Base-by-base conservation (phyloP, 2,797 vertebrate genomes). In the Esox lucius region DNA sequence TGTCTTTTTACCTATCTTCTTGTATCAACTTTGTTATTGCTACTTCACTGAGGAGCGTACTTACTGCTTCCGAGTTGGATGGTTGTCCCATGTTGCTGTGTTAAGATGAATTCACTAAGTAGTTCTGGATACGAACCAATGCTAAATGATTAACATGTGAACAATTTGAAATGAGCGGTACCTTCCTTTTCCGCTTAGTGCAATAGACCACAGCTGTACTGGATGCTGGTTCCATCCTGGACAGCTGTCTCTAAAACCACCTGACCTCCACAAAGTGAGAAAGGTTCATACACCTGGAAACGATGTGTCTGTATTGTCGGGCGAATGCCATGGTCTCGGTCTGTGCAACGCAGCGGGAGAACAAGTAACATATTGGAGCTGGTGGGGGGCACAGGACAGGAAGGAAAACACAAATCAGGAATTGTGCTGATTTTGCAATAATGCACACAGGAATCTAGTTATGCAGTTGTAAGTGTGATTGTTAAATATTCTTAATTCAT, bases 341-440 rank as follows among this genome's bases (percentile, higher is more conserved):
- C n/a, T 9, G 19, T 53, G n/a, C n/a, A 6, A 5, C 53, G n/a
- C 53, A 22, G 53, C n/a, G 53, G n/a, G 53, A 22, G 53, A 56
- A 7, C 7, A 42, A 26, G 68, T 16, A 69, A 69, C 68, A 69
- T 69, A 69, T 69, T 69, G 68, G 42, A 49, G 39, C 22, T 48
- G 42, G 42, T 24, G 26, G 39, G 68, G 68, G 68, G 68, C 22
- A 48, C 35, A 46, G 68, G 35, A 69, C 33, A 48, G 68, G 42
- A 24, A 49, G 42, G 35, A 17, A 49, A 46, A 46, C 22, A 69
- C 39, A 46, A n/a, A 28, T 19, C 5, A 9, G 12, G 39, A 68
- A 17, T 22, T 24, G 33, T 49, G 68, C 35, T 69, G 68, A 48
- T 42, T 68, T 13, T 4, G 6, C 68, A 69, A 46, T 46, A 69